Base-by-base conservation (phyloP, 2,888 invertebrate genomes). In the Hoplodrina ambigua region DNA sequence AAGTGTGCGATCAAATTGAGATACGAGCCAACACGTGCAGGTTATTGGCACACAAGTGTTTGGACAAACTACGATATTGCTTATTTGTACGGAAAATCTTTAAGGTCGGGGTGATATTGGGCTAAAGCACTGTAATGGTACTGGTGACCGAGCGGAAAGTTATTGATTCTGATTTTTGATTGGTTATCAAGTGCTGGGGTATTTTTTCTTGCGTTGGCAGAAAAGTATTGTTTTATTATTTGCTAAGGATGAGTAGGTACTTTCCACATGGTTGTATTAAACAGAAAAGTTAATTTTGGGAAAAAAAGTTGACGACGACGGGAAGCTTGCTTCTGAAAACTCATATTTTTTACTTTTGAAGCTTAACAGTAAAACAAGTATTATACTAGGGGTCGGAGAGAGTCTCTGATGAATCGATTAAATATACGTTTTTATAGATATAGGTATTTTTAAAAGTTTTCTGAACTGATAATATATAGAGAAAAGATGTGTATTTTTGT, bases 41-140 rank as follows among this genome's bases (percentile, higher is more conserved):
- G 91, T 94, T 94, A 95, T 95, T 94, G 94, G 92, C 89, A 91
- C 92, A 89, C 92, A 92, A 94, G 95, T 94, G 94, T 94, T 94
- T 94, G 94, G 90, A 91, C 93, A 92, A 92, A 93, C 91, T 91
- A 90, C 87, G 90, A 92, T 93, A 94, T 94, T 94, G 94, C 93
- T 93, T 92, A 93, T 93, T 93, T 91, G 91, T 87, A 89, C 89
- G 86, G 91, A 92, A 94, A 93, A 92, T 91, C 87, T 89, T 87
- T 85, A 80, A 83, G 81, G 80, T 82, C 71, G 73, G 80, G 83
- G 83, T 80, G 80, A 85, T 81, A 79, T 79, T 80, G 69, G 78
- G 72, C 69, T 79, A 75, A 76, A 78, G 69, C 58, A 65, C 67
- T 62, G 55, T 74, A 70, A 79, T 72, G 60, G 72, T 58, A 63